Conservation (phyloP, 2,797 vertebrate genomes). For the Miichthys miiuy region DNA sequence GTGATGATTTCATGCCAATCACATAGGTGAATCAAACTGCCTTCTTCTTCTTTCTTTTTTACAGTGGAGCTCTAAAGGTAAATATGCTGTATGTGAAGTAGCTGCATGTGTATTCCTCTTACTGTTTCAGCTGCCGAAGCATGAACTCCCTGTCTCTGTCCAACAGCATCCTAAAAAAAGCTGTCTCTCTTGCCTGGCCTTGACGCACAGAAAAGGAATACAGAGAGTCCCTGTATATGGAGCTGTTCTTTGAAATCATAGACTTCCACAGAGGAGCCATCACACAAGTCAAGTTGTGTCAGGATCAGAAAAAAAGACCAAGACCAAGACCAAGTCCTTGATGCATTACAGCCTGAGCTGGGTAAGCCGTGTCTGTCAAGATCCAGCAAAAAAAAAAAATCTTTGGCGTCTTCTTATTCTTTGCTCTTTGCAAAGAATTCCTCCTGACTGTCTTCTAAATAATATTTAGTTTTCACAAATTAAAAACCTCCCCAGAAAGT, state of each 20-base stretch:
- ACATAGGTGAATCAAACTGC: neutral
- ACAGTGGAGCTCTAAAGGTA: neutral
- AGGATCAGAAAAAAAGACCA: neutral
- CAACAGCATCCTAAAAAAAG: constrained; percentile 53
- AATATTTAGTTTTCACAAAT: neutral
- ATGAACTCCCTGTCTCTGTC: constrained; percentile 59
- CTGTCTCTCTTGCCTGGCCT: constrained; percentile 50
- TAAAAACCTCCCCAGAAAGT: neutral
- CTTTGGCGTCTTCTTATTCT: constrained; percentile 7
- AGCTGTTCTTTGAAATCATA: constrained; percentile 67
- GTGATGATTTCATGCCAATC: neutral
- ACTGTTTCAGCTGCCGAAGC: constrained; percentile 65
- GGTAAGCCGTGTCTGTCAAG: neutral
- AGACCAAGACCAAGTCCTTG: neutral
- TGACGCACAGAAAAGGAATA: constrained; percentile 66
- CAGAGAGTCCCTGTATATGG: constrained; percentile 70
- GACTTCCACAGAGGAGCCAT: constrained; percentile 78
- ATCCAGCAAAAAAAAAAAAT: neutral
- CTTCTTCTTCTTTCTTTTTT: too few species aligned
- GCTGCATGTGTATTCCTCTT: constrained; percentile 31
- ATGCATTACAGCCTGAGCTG: neutral
- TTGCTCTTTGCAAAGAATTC: neutral
- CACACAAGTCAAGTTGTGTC: neutral
- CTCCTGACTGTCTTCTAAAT: neutral
- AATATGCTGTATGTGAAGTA: neutral